Evolutionary conservation across 2,888 invertebrate genomes (phyloP), one percentile per base, ranked within the genome.

Genomic region (Hoplodrina blanda): DNA sequence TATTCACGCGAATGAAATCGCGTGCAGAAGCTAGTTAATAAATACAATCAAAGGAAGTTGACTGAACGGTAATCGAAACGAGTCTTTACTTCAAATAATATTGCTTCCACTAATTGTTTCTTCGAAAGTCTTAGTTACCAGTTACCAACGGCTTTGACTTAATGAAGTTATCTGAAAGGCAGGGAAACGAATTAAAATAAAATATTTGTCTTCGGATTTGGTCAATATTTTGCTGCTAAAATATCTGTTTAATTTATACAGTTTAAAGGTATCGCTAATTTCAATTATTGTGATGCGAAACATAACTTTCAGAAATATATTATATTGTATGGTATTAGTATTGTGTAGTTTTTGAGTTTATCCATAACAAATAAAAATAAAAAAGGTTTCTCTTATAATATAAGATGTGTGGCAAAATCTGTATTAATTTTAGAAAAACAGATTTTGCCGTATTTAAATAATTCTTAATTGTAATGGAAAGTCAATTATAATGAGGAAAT

Each of bases 21-120:
- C 25, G 25, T 1, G 25, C 25, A 25, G 25, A 25, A 25, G 25
- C 25, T 25, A 25, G 25, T 68, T 76, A 46, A 68, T 62, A 73
- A 78, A 73, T 59, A 68, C 69, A 54, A 79, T 64, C 50, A 74
- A 74, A 61, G 50, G 37, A 62, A 73, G 37, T 44, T 20, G 20
- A 46, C 62, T 2, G 57, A 79, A 61, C 33, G 19, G 41, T 59
- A 37, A 46, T 64, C 33, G 63, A 59, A 69, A 79, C 61, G 69
- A 69, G 57, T 79, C 74, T 66, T 52, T 52, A 50, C 54, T 70
- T 76, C 41, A 70, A 76, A 80, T 37, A 37, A 37, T 30, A 76
- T 75, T 62, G 74, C 55, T 62, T 66, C 6, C 46, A 63, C 62
- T 80, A 78, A 78, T 80, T 80, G 76, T 78, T 71, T 77, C 68